Conservation (phyloP, 2,888 invertebrate genomes). For the Aquatica leii region DNA sequence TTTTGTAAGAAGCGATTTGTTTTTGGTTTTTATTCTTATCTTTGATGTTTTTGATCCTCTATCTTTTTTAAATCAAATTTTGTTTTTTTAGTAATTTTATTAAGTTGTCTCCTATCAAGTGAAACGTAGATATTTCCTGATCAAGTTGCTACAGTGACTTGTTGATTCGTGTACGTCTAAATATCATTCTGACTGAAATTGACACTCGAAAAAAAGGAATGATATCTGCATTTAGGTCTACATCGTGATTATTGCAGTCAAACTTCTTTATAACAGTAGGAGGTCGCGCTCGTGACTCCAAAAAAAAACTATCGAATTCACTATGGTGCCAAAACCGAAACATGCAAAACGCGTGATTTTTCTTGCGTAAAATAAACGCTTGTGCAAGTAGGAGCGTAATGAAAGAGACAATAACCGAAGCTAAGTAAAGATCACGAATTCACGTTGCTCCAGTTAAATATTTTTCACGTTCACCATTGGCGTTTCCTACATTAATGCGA, state of each 20-base stretch:
- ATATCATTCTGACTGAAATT: too few species aligned
- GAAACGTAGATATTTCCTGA: too few species aligned
- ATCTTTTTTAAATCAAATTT: too few species aligned
- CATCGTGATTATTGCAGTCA: neutral
- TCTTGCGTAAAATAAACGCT: neutral
- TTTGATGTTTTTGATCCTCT: too few species aligned
- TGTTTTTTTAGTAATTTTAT: too few species aligned
- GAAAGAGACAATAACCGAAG: constrained; percentile 2
- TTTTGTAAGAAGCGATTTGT: too few species aligned
- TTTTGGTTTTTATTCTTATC: too few species aligned
- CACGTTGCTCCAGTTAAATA: constrained; percentile 19
- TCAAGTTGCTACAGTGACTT: too few species aligned
- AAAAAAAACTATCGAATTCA: neutral
- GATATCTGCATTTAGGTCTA: constrained; percentile 1
- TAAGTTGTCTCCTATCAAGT: too few species aligned
- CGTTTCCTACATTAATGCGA: constrained; percentile 18
- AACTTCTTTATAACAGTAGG: neutral
- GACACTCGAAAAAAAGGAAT: neutral
- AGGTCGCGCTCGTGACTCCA: neutral
- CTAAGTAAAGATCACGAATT: constrained; percentile 13
- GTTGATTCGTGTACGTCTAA: too few species aligned
- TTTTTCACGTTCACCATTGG: constrained; percentile 8
- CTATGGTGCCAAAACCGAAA: neutral
- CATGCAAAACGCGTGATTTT: neutral
- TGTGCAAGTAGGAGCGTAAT: neutral